Evolutionary conservation across 2,797 vertebrate species (phyloP), one percentile per base, ranked within the genome.

Genomic region (Epinephelus awoara): DNA sequence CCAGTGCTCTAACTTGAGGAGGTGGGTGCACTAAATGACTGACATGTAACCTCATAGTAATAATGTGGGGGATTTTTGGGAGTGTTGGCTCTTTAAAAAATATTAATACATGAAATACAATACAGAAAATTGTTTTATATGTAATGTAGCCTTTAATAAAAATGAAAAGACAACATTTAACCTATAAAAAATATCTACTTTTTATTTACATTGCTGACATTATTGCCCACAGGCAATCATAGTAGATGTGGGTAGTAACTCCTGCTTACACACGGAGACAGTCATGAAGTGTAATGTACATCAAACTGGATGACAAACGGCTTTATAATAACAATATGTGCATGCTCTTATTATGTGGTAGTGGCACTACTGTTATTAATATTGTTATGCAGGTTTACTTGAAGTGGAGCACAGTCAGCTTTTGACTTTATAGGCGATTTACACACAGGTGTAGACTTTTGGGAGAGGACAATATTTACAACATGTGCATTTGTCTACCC

Each of bases 211-310:
- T 7, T 27, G 42, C 17, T 58, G 54, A 66, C 21, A 8, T 7
- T 25, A 21, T 40, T n/a, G 34, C 13, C 8, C 13, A 44, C 25
- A 66, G 12, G 19, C 25, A 21, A 5, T 47, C 21, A 40, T 29
- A 27, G 59, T 27, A 55, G n/a, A 49, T 61, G 51, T 66, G n/a
- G 55, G 49, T 18, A 47, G 27, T 29, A 29, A 68, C 51, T 63
- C 21, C 50, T 71, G 40, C n/a, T 34, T 34, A 6, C 7, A 21
- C 25, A 21, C 18, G 27, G 17, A 75, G 8, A 68, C 52, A 34
- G 50, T 64, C 50, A 67, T 64, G 54, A 25, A 51, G 56, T 15
- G 23, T 72, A 47, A 6, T 4, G 17, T 50, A 56, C 29, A 59
- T 75, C 50, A 65, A 67, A 34, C 29, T 8, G 1, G 44, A 51